phyloP scores from a whole-genome alignment of 2,113 vertebrate species.

The Coreoperca whiteheadi region DNA sequence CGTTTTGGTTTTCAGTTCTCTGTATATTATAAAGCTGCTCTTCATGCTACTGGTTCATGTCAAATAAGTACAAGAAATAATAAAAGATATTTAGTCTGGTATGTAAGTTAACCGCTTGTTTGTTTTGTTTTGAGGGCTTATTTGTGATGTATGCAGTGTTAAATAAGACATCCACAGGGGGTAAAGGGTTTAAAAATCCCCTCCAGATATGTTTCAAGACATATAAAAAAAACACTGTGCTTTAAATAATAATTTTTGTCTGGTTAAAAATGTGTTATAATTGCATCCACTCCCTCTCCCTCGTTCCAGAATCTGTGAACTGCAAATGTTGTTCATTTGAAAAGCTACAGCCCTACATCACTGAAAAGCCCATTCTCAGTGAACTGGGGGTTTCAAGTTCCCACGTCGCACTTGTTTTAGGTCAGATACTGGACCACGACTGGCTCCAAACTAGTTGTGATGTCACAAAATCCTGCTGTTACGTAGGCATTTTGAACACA shows the following conservation, averaged over 20 bases:
- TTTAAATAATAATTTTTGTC: neutral
- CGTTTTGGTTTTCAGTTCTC: slow-evolving; percentile 57
- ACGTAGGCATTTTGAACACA: no score
- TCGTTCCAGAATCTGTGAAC: neutral
- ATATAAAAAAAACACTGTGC: neutral
- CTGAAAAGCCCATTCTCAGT: no score
- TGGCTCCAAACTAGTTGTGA: no score
- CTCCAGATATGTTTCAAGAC: neutral
- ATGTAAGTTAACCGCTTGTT: neutral
- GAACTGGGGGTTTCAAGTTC: no score
- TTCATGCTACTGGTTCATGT: slow-evolving; percentile 70
- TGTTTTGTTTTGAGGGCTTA: neutral
- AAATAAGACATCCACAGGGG: neutral
- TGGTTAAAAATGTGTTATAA: no score
- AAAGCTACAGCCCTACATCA: no score
- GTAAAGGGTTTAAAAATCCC: neutral
- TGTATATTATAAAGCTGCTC: slow-evolving; percentile 69
- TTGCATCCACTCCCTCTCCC: no score
- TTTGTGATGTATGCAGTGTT: neutral
- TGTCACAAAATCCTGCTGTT: no score
- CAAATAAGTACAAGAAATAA: slow-evolving; percentile 50
- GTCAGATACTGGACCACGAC: no score
- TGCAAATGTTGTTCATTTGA: no score
- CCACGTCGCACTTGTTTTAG: no score
- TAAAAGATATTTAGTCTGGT: slow-evolving; percentile 68